Evolutionary conservation across 2,888 invertebrate genomes (phyloP), one percentile per base, ranked within the genome.

Genomic region (Agonopterix arenella): DNA sequence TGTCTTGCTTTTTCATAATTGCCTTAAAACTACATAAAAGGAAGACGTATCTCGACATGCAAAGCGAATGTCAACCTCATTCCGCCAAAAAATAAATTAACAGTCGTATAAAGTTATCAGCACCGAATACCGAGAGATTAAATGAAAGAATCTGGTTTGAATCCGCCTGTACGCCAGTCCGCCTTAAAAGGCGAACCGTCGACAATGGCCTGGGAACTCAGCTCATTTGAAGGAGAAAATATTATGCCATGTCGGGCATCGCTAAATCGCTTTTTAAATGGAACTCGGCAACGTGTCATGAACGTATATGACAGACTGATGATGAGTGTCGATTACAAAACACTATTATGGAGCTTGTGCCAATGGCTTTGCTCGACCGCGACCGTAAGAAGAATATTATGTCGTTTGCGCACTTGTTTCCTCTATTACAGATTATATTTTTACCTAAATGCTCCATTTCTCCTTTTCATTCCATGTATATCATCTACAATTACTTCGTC

Each of bases 201-300:
- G 76, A 88, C 88, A 89, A 89, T 88, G 75, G 79, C 80, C 72
- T 88, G 88, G 85, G 88, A 89, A 89, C 88, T 72, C 67, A 70
- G 81, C 86, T 89, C 88, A 88, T 89, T 89, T 89, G 82, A 83
- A 10, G 70, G 76, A 80, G 84, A 82, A 84, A 84, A 85, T 84
- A 85, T 84, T 75, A 82, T 80, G 73, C 76, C 75, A 74, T 68
- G 67, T 73, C 70, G 64, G 61, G 42, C 28, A 42, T 44, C 60
- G 80, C 79, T 28, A 79, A 84, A 81, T 79, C 78, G 77, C 68
- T 74, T 80, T 83, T 84, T 80, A 84, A 82, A 83, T 74, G 72
- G 68, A 70, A 72, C 68, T 72, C 11, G 63, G 61, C 59, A 64
- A 66, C 66, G 57, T 63, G 62, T 66, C 60, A 58, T 64, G 67